Evolutionary conservation across 2,113 vertebrate genomes (phyloP), one percentile per base, ranked within the genome.

Genomic region (Poecile atricapillus): DNA sequence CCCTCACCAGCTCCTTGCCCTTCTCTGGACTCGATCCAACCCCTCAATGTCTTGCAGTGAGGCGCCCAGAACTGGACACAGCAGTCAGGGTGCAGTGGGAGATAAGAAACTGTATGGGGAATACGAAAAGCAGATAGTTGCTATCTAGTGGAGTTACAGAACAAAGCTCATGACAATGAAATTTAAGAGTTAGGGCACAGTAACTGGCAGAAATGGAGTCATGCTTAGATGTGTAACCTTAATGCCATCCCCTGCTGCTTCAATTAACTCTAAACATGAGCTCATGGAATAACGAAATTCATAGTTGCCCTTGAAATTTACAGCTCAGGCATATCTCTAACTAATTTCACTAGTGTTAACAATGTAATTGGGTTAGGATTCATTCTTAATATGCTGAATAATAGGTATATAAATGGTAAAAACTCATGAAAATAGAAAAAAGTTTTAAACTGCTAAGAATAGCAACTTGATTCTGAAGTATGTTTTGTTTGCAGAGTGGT

Each of bases 401-500:
- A 80, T 47, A 86, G 49, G 20, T 28, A 67, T 52, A 59, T 44
- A 39, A 67, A 82, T 46, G 47, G 31, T 52, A 85, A 82, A 94
- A 90, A 28, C 10, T 76, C 14, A 44, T 31, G 19, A 60, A 82
- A 68, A 63, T 27, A 56, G 19, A 65, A 62, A 68, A 60, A 88
- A 55, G 7, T 44, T 76, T 90, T 60, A 22, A 90, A 52, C 22
- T 82, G 10, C 47, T 65, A 46, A 60, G 47, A 83, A 52, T 49
- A 79, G 58, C 62, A 71, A 28, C 39, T 75, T 75, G 39, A 47
- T 78, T 90, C 39, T 82, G 67, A 75, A 59, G 33, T 37, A 24
- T 19, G 12, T 52, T 95, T 93, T 94, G 44, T 79, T 94, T 95
- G 62, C 53, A 52, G 37, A 64, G n/a, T 80, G 41, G 27, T 65